phyloP scores from a whole-genome alignment of 1,140 invertebrate species.

The Drosophila varians region DNA sequence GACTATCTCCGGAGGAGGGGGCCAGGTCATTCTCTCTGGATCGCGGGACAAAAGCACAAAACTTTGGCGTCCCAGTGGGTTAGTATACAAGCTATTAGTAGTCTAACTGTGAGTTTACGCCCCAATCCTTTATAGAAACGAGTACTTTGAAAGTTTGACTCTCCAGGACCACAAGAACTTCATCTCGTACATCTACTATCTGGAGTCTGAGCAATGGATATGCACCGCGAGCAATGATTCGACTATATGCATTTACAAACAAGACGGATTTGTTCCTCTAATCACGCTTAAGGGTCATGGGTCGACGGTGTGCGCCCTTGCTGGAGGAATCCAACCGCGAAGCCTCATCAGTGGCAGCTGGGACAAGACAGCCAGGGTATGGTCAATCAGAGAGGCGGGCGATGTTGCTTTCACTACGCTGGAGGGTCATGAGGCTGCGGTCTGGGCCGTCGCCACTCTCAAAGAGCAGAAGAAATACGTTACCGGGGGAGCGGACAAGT shows the following conservation, averaged over 20 bases:
- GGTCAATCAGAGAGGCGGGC: constrained; percentile 86
- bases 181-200: constrained; percentile 90
- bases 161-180: constrained; percentile 94
- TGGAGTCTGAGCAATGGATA: constrained; percentile 91
- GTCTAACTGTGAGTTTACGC: too few relatives aligned
- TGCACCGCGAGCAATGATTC: constrained; percentile 94
- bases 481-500: constrained; percentile 96
- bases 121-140: constrained; percentile 83
- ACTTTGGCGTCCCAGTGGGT: constrained; percentile 93
- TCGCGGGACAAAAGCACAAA: constrained; percentile 94
- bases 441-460: constrained; percentile 93
- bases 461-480: constrained; percentile 86
- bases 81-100: constrained; percentile 32
- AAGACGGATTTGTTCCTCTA: constrained; percentile 86
- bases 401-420: constrained; percentile 85
- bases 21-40: constrained; percentile 90
- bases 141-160: constrained; percentile 86
- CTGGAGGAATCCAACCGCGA: constrained; percentile 83
- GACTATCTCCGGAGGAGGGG: constrained; percentile 87
- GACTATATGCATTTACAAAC: constrained; percentile 90
- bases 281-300: constrained; percentile 91
- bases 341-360: constrained; percentile 90
- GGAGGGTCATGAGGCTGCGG: constrained; percentile 92
- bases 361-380: constrained; percentile 94
- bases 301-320: constrained; percentile 87